Evolutionary conservation across 2,888 invertebrate genomes (phyloP).

Genomic region (Mesorhabditis spiculigera): DNA sequence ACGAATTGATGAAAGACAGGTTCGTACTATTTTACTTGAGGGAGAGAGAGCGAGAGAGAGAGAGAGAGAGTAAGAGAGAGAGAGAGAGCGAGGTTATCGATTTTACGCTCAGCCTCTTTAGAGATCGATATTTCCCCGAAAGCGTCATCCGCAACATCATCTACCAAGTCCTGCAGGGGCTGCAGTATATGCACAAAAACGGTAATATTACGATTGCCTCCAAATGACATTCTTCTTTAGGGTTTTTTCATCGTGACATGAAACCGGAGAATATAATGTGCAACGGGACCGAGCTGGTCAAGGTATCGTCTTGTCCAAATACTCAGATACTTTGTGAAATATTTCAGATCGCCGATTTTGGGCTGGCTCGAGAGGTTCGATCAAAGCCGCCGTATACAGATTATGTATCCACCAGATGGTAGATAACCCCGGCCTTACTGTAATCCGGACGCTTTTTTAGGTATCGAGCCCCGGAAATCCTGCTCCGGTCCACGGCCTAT

Average conservation of each 20-base stretch:
- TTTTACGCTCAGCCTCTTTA: constrained; percentile 48
- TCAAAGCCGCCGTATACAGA: constrained; percentile 97
- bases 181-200: constrained; percentile 98
- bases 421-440: constrained; percentile 14
- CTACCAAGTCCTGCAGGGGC: constrained; percentile 84
- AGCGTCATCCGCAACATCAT: constrained; percentile 86
- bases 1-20: constrained; percentile 94
- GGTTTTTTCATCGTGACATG: constrained; percentile 94
- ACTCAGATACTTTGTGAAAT: not conserved
- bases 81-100: no score
- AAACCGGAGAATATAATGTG: constrained; percentile 95
- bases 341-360: constrained; percentile 84
- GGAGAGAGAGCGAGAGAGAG: no score
- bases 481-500: constrained; percentile 89
- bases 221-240: constrained; percentile 45
- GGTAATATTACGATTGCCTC: constrained; percentile 63
- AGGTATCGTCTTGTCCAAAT: constrained; percentile 60
- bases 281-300: constrained; percentile 90
- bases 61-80: no score
- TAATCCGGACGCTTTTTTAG: constrained; percentile 60
- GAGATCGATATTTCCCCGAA: constrained; percentile 80
- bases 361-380: constrained; percentile 89
- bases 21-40: constrained; percentile 56
- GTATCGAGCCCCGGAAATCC: constrained; percentile 88
- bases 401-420: constrained; percentile 95